These are phyloP conservation scores for Pammene aurita DNA, from an alignment of 2,888 invertebrate genomes.

Conservation along the genomic window DNA sequence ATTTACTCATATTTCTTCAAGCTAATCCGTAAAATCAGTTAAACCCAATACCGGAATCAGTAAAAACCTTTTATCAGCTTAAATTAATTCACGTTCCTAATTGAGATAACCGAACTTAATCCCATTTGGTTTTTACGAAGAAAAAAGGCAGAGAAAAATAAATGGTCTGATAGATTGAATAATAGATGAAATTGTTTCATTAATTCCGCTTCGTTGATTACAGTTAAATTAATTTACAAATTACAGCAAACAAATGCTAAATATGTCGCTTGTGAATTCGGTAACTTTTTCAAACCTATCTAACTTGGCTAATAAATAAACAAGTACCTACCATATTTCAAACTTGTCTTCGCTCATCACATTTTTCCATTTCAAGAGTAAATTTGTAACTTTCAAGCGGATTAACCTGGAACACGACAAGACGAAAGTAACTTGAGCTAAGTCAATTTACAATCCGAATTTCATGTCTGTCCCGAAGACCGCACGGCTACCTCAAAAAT, in stretches of 20 bases:
- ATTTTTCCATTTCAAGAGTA: slow-evolving; percentile 48
- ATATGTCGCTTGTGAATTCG: neutral
- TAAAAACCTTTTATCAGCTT: slow-evolving; percentile 56
- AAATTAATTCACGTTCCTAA: slow-evolving; percentile 57
- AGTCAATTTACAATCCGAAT: slow-evolving; percentile 67
- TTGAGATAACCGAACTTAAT: slow-evolving; percentile 49
- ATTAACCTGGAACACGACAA: slow-evolving; percentile 51
- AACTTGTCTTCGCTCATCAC: slow-evolving; percentile 40
- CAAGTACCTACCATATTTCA: slow-evolving; percentile 42
- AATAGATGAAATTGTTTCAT: neutral
- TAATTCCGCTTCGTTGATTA: neutral
- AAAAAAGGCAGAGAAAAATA: slow-evolving; percentile 16
- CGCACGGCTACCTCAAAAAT: slow-evolving; percentile 65
- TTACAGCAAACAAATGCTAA: neutral
- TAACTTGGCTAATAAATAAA: slow-evolving; percentile 46
- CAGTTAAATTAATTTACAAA: neutral
- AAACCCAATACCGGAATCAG: slow-evolving; percentile 50
- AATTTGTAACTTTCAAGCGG: slow-evolving; percentile 53
- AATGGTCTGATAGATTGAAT: slow-evolving; percentile 6
- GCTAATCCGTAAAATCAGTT: slow-evolving; percentile 48
- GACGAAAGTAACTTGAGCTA: slow-evolving; percentile 58
- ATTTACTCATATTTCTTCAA: no score
- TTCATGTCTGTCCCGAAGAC: slow-evolving; percentile 52
- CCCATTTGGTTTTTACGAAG: slow-evolving; percentile 45
- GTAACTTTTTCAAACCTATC: slow-evolving; percentile 8